phyloP scores from a whole-genome alignment of 1,140 invertebrate species.

The Tetramorium alpestre region DNA sequence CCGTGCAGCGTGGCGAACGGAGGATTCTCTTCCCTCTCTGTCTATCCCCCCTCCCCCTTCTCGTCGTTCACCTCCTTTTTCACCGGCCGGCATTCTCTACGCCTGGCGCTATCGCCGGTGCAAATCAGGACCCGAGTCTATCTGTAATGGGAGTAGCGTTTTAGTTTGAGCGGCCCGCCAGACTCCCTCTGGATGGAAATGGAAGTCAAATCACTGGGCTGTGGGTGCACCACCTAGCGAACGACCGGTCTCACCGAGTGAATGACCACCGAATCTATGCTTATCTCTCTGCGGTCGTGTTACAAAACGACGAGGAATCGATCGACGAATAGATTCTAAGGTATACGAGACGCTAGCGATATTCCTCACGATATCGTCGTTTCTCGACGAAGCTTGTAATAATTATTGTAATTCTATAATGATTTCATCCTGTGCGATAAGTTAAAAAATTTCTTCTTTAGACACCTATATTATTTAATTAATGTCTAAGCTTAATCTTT shows the following conservation, averaged over 20 bases:
- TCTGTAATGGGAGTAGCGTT: constrained; percentile 52
- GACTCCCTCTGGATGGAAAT: constrained; percentile 46
- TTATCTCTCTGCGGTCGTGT: not conserved
- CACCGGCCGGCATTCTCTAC: constrained; percentile 12
- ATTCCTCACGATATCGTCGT: not conserved
- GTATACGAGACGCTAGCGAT: not conserved
- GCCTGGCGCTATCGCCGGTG: constrained; percentile 43
- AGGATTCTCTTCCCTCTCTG: not conserved
- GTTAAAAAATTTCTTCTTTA: not conserved
- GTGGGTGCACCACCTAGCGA: constrained; percentile 26
- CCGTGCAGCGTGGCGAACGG: constrained; percentile 16
- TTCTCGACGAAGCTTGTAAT: not conserved
- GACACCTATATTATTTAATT: not conserved
- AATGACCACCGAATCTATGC: constrained; percentile 41
- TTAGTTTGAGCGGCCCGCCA: constrained; percentile 28
- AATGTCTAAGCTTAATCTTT: not conserved
- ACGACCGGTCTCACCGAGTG: constrained; percentile 34
- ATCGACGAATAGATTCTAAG: not conserved
- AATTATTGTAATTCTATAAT: not conserved
- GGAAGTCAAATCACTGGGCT: constrained; percentile 47
- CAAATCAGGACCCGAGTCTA: constrained; percentile 42
- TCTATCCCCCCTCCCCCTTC: not conserved
- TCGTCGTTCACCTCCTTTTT: constrained; percentile 40
- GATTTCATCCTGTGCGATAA: not conserved
- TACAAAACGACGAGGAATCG: not conserved